A percentile compares a stretch with the other conserved stretches of the same genome.
Conservation (phyloP, 2,888 invertebrate species). For the Synergus laeviventris region DNA sequence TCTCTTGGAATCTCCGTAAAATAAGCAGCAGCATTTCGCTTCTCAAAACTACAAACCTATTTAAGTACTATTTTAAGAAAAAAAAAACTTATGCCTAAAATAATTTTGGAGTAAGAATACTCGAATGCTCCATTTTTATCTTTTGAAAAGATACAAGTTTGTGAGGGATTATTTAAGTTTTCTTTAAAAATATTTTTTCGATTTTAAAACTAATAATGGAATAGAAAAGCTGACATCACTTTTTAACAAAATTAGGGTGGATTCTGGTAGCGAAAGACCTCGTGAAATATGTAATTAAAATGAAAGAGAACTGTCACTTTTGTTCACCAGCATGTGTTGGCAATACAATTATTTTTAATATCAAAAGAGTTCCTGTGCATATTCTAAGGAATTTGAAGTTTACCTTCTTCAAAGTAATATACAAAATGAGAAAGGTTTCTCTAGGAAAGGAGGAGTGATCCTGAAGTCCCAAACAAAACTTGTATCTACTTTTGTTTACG, state of each 20-base stretch:
- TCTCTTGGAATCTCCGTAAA: constrained; percentile 31
- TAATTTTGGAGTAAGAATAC: not conserved
- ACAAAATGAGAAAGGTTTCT: not conserved
- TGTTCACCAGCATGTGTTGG: not conserved
- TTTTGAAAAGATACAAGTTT: no score
- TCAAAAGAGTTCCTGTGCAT: not conserved
- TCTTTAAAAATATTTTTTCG: no score
- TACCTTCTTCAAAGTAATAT: not conserved
- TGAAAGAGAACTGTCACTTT: not conserved
- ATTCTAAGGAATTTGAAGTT: not conserved
- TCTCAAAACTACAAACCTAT: constrained; percentile 26
- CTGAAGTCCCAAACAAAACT: not conserved
- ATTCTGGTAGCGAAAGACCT: not conserved
- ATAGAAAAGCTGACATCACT: no score
- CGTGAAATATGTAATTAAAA: not conserved
- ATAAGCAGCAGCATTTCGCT: constrained; percentile 32
- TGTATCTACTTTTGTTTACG: not conserved
- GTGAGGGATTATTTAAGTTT: no score
- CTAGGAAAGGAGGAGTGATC: not conserved
- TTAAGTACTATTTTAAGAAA: not conserved
- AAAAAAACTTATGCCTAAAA: not conserved
- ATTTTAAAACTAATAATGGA: no score
- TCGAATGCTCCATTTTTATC: not conserved
- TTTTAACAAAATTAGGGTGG: no score
- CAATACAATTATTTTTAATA: not conserved